Evolutionary conservation across 2,888 invertebrate species (phyloP), one percentile per base, ranked within the genome.

Genomic region (Kuschelorhynchus macadamiae): DNA sequence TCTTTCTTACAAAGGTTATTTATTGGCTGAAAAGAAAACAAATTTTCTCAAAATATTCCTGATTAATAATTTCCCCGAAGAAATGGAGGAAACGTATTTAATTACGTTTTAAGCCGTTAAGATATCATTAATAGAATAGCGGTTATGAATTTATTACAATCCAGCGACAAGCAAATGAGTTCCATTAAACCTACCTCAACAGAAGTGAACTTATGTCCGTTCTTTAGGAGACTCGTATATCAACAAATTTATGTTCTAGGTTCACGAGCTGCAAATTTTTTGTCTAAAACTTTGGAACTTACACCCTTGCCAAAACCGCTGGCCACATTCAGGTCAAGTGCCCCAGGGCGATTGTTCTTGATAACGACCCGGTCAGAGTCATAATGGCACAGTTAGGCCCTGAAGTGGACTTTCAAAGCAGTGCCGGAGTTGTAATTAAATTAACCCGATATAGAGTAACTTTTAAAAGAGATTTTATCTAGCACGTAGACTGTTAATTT

Each of bases 331-430:
- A 73, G 77, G 76, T 77, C 78, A 77, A 78, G 76, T 73, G 75
- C 76, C 79, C 78, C 80, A 75, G 76, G 78, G 78, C 78, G 80
- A 81, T 81, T 80, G 79, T 79, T 79, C 76, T 76, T 75, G 81
- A 81, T 81, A 81, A 80, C 80, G 79, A 80, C 78, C 74, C 68
- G 66, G 74, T 57, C 56, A 46, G 46, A 57, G 25, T 44, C 46
- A 57, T 57, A 57, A 57, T 57, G 56, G 46, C 56, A 44, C 56
- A 46, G 46, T 44, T 44, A 33, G 56, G 14, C 56, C 20, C 56
- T 18, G 33, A 57, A 57, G 56, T 57, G 56, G 33, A 46, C 56
- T 57, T 20, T 46, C 5, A 20, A 46, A 18, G n/a, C 46, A 46
- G 56, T 44, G 46, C 32, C 33, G 46, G n/a, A 44, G 56, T 44